phyloP scores from a whole-genome alignment of 2,113 vertebrate genomes.

The Melanerpes formicivorus region DNA sequence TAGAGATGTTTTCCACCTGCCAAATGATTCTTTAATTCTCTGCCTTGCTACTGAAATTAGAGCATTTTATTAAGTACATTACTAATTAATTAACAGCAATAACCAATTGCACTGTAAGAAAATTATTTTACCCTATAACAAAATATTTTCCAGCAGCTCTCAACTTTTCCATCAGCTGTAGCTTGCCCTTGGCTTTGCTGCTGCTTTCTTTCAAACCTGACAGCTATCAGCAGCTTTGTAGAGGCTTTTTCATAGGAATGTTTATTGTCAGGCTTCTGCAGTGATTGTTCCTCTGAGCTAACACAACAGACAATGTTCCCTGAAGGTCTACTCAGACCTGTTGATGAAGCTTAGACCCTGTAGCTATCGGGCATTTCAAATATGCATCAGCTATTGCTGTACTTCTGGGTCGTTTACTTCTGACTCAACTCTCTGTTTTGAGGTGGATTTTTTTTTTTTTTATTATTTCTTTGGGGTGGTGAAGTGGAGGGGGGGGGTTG shows the following conservation, averaged over 20 bases:
- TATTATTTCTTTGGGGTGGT: background rate
- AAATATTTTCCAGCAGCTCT: background rate
- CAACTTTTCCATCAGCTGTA: background rate
- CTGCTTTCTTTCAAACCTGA: slow-evolving; percentile 3
- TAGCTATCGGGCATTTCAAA: background rate
- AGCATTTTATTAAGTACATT: background rate
- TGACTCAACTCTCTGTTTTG: background rate
- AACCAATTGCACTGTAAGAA: background rate
- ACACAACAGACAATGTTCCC: background rate
- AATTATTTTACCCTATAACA: background rate
- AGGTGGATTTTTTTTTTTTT: background rate
- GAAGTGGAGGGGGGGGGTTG: too few species aligned
- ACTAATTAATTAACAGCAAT: background rate
- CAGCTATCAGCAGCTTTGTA: background rate
- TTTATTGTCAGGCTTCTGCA: background rate
- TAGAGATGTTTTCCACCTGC: background rate
- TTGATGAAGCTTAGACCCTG: background rate
- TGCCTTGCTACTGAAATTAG: background rate
- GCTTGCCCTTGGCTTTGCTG: background rate
- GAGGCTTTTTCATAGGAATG: background rate
- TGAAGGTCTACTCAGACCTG: background rate
- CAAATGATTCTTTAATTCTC: background rate
- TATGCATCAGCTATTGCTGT: background rate
- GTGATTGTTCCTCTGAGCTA: background rate
- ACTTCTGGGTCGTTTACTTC: background rate